These are phyloP conservation scores for Colossoma macropomum DNA, from an alignment of 2,113 vertebrate species.

Conservation along the genomic window DNA sequence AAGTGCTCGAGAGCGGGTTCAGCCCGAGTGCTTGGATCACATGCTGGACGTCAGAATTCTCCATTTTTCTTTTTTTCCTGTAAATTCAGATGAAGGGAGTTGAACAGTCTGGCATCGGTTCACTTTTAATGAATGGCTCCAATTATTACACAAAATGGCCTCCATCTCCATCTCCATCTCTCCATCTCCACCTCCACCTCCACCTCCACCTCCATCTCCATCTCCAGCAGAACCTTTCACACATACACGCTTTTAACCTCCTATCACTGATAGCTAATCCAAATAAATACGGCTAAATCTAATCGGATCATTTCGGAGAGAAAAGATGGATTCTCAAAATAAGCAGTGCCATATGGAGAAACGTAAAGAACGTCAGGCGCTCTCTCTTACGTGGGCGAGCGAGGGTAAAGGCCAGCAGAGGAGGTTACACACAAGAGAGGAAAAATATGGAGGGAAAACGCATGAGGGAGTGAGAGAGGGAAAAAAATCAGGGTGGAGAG, in stretches of 20 bases:
- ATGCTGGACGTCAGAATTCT: slow-evolving; percentile 58
- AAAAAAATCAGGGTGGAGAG: not conserved
- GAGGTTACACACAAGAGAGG: slow-evolving; percentile 35
- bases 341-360: slow-evolving; percentile 67
- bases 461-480: slow-evolving; percentile 23
- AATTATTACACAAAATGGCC: slow-evolving; percentile 64
- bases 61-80: slow-evolving; percentile 42
- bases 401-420: slow-evolving; percentile 23
- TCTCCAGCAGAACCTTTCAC: not conserved
- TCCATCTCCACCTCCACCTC: too few relatives aligned
- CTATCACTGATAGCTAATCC: slow-evolving; percentile 54
- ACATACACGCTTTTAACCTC: slow-evolving; percentile 53
- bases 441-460: not conserved
- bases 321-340: slow-evolving; percentile 61
- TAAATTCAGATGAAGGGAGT: slow-evolving; percentile 70
- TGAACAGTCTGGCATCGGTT: slow-evolving; percentile 68
- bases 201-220: too few relatives aligned
- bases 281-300: slow-evolving; percentile 60
- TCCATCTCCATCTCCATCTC: slow-evolving; percentile 48
- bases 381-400: not conserved
- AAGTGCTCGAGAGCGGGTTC: slow-evolving; percentile 61
- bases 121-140: slow-evolving; percentile 65
- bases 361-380: slow-evolving; percentile 53
- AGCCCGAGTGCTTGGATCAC: slow-evolving; percentile 65
- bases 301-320: slow-evolving; percentile 62